Evolutionary conservation across 1,140 invertebrate species (phyloP), one percentile per base, ranked within the genome.

Genomic region (Theocolax elegans): DNA sequence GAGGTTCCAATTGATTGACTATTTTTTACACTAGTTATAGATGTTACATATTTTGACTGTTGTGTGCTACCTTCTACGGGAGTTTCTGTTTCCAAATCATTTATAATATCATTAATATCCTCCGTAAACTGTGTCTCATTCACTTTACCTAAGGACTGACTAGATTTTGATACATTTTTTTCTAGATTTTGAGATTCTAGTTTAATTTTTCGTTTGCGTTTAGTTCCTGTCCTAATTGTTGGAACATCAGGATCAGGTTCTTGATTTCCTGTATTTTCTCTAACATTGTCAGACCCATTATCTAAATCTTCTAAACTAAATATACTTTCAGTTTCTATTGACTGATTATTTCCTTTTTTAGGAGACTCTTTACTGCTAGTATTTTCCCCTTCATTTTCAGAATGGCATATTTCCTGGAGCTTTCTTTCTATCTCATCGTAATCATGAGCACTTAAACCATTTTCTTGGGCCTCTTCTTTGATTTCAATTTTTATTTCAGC

Each of bases 81-180:
- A 25, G 38, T 42, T 63, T 72, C 68, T 10, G 56, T 49, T 58
- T 76, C 72, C 7, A 84, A 71, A 66, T 79, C 78, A 62, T 81
- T 54, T 13, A 81, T 79, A 27, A 85, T 81, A 19, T 84, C 79
- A 29, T 51, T 73, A 2, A 83, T 71, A 72, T 82, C 77, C 1
- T 84, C 79, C 15, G 77, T 71, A n/a, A 75, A 62, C 31, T 40
- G 17, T 38, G 38, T 38, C 0, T 42, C 60, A 15, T 23, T 42
- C 15, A 42, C 25, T 64, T 44, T 71, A 63, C 17, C 46, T n/a
- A 23, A 10, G 31, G 13, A 46, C 54, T 53, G 56, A 68, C 56
- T 68, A 19, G 59, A 51, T 63, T 65, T 56, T 15, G 15, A n/a
- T 9, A 59, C 27, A 25, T 54, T 51, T n/a, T n/a, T n/a, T 51